Conservation (phyloP, 1,140 invertebrate species). For the Sesamia nonagrioides region DNA sequence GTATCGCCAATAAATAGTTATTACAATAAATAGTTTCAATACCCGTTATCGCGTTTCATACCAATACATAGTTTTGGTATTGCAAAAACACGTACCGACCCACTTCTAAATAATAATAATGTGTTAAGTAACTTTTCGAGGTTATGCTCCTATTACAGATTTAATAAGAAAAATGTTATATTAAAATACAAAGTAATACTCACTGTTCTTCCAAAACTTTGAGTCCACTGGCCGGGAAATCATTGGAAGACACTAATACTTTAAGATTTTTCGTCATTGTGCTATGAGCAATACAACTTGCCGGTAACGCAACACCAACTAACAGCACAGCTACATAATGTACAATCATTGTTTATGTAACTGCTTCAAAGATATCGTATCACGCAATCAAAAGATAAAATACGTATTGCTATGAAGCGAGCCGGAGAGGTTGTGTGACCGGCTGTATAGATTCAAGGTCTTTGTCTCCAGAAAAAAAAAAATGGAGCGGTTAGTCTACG, state of each 20-base stretch:
- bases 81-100: no score
- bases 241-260: conserved; percentile 84
- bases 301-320: conserved; percentile 52
- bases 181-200: conserved; percentile 59
- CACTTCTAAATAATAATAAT: no score
- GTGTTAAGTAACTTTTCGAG: no score
- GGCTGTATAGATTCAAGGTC: conserved; percentile 29
- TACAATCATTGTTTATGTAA: conserved; percentile 62
- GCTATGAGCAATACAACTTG: conserved; percentile 49
- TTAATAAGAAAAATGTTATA: not conserved
- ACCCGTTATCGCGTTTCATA: no score
- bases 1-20: no score
- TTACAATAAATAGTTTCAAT: no score
- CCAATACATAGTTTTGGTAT: no score
- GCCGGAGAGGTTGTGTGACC: conserved; percentile 15
- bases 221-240: conserved; percentile 77
- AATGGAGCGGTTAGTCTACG: conserved; percentile 10
- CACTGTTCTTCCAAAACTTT: conserved; percentile 80
- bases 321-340: conserved; percentile 52
- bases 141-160: not conserved
- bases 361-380: conserved; percentile 34
- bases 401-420: conserved; percentile 23
- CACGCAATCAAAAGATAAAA: conserved; percentile 21
- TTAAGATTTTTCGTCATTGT: conserved; percentile 79
- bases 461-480: conserved; percentile 40